Evolutionary conservation across 2,797 vertebrate genomes (phyloP).

Genomic region (Sebastes ruberrimus): DNA sequence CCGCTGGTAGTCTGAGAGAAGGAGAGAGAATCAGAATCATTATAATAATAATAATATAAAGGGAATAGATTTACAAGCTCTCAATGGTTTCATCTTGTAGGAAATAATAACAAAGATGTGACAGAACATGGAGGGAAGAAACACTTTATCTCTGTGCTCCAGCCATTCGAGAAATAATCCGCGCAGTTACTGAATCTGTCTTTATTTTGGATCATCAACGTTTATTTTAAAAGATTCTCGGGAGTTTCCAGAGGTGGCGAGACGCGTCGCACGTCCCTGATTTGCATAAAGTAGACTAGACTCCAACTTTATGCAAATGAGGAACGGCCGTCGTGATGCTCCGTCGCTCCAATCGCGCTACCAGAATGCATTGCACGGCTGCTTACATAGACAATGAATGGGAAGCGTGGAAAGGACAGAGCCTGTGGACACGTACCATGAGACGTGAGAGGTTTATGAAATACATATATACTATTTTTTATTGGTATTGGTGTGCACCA

Average conservation of each 20-base stretch:
- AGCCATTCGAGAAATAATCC: too few species aligned
- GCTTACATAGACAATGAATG: too few species aligned
- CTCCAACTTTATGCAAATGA: too few species aligned
- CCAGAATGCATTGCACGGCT: too few species aligned
- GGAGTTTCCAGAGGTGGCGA: too few species aligned
- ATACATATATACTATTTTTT: not conserved
- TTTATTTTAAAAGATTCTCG: too few species aligned
- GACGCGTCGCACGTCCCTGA: rapidly evolving
- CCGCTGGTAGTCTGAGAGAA: conserved; percentile 88
- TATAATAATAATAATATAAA: too few species aligned
- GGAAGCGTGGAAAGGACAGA: too few species aligned
- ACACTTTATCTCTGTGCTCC: not conserved
- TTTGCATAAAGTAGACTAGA: too few species aligned
- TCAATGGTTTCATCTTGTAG: not conserved
- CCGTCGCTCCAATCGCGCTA: too few species aligned
- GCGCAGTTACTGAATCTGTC: too few species aligned
- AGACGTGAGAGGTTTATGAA: not conserved
- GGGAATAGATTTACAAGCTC: not conserved
- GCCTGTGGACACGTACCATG: not conserved
- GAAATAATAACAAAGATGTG: not conserved
- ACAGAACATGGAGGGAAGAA: not conserved
- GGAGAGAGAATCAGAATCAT: not conserved
- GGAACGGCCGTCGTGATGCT: rapidly evolving
- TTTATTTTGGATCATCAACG: too few species aligned
- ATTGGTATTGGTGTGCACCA: not conserved